A percentile compares a stretch with the other conserved stretches of the same genome.
Evolutionary conservation across 2,797 vertebrate species (phyloP).

Genomic region (Hoplostethus mediterraneus): DNA sequence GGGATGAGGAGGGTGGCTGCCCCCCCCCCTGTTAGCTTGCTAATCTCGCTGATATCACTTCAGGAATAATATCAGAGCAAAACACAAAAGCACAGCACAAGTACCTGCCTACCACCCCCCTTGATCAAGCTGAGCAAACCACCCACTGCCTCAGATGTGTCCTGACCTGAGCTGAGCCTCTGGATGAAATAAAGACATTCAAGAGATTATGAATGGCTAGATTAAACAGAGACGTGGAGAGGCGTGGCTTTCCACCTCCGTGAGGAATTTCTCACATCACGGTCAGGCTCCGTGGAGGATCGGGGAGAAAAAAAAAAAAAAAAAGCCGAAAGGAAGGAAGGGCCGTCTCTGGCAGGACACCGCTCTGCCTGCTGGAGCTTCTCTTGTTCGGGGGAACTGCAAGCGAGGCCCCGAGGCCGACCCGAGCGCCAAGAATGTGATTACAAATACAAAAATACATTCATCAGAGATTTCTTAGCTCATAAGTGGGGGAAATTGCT

Average conservation of each 20-base stretch:
- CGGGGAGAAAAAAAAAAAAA: conserved; percentile 16
- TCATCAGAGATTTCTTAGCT: background rate
- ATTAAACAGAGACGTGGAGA: conserved; percentile 68
- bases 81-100: no score
- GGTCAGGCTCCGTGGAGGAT: conserved; percentile 44
- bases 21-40: background rate
- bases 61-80: no score
- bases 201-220: conserved; percentile 64
- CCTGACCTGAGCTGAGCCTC: conserved; percentile 22
- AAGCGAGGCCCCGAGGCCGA: background rate
- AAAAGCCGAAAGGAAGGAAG: conserved; percentile 6
- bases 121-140: conserved; percentile 11
- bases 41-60: no score
- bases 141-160: conserved; percentile 23
- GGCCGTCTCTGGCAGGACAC: background rate
- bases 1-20: no score
- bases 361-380: conserved; percentile 5
- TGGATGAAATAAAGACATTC: conserved; percentile 52
- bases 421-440: conserved; percentile 2
- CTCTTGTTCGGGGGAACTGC: background rate
- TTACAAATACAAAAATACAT: conserved; percentile 28
- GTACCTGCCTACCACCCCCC: background rate
- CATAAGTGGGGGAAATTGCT: background rate
- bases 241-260: conserved; percentile 68
- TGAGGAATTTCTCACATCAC: conserved; percentile 81